Percentiles rank a stretch among this genome's conserved stretches.
These are phyloP conservation scores for Acanthococcus lagerstroemiae DNA, from an alignment of 2,888 invertebrate species.

Conservation along the genomic window DNA sequence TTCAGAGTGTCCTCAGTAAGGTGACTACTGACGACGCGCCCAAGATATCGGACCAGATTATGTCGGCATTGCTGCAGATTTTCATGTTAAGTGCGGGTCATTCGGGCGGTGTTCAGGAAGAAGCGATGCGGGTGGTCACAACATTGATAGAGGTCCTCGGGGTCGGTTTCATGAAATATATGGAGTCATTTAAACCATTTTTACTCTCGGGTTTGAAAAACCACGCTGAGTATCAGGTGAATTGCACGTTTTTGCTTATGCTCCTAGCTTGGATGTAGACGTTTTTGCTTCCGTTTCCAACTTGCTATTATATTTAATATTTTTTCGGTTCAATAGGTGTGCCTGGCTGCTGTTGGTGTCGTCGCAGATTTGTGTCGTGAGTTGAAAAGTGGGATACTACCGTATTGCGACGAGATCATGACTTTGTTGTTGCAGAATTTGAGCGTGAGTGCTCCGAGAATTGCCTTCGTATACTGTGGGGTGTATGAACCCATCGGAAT, in stretches of 20 bases:
- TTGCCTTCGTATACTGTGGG: not conserved
- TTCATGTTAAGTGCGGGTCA: slow-evolving; percentile 80
- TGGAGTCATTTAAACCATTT: slow-evolving; percentile 92
- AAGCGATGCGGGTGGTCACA: slow-evolving; percentile 93
- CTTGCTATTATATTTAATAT: too few species aligned
- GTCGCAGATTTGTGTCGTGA: slow-evolving; percentile 93
- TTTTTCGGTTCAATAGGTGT: slow-evolving; percentile 49
- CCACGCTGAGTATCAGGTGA: slow-evolving; percentile 83
- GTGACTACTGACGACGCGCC: slow-evolving; percentile 90
- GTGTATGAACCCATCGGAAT: not conserved
- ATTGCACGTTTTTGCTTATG: slow-evolving; percentile 45
- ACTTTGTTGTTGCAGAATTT: slow-evolving; percentile 78
- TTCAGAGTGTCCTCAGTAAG: slow-evolving; percentile 79
- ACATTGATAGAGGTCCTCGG: slow-evolving; percentile 89
- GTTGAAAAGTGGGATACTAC: slow-evolving; percentile 72
- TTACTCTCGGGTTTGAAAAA: slow-evolving; percentile 84
- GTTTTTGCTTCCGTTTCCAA: too few species aligned
- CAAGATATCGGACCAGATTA: slow-evolving; percentile 91
- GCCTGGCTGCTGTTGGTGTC: slow-evolving; percentile 86
- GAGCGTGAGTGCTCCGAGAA: slow-evolving; percentile 45
- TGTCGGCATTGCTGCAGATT: slow-evolving; percentile 92
- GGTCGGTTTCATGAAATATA: slow-evolving; percentile 86
- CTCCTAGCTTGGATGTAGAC: too few species aligned
- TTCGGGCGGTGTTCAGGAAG: slow-evolving; percentile 91
- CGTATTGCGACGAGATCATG: slow-evolving; percentile 95